Evolutionary conservation across 2,888 invertebrate genomes (phyloP), one percentile per base, ranked within the genome.

Genomic region (Epinotia bilunana): DNA sequence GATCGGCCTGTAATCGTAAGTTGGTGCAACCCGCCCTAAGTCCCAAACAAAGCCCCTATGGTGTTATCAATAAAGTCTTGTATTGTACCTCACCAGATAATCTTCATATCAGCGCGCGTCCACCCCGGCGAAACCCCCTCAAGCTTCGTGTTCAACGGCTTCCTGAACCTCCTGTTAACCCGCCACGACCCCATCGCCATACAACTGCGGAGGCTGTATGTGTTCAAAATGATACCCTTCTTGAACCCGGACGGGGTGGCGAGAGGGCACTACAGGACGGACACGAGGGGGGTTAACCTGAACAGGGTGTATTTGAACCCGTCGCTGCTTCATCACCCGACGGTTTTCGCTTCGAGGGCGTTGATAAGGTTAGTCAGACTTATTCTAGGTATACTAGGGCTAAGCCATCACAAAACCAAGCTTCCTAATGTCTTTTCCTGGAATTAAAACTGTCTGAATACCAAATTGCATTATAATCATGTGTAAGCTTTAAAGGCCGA

Each of bases 101-200:
- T 98, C 81, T 97, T 98, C 87, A 92, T 98, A 82, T 98, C 97
- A 76, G 98, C 98, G 5, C 95, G 98, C 77, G 98, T 98, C 69
- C 98, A 98, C 90, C 98, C 98, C 16, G 98, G 98, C 1, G 98
- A 98, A 91, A 98, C 98, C 0, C 98, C 98, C 1, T 97, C 98
- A 1, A 98, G 97, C 89, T 98, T 97, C 90, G 98, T 98, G 16
- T 96, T 98, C 88, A 98, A 98, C 88, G 98, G 98, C 0, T 96
- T 98, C 83, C 91, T 98, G 9, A 97, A 97, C 85, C 95, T 98
- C 62, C 91, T 98, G 60, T 88, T 98, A 20, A 95, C 95, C 76
- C 95, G 96, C 46, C 96, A 96, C 76, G 98, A 98, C 87, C 95
- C 96, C 0, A 95, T 97, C 73, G 98, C 98, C 23, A 93, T 95